Base-by-base conservation (phyloP, 2,888 invertebrate species). In the Drosophila leonis region DNA sequence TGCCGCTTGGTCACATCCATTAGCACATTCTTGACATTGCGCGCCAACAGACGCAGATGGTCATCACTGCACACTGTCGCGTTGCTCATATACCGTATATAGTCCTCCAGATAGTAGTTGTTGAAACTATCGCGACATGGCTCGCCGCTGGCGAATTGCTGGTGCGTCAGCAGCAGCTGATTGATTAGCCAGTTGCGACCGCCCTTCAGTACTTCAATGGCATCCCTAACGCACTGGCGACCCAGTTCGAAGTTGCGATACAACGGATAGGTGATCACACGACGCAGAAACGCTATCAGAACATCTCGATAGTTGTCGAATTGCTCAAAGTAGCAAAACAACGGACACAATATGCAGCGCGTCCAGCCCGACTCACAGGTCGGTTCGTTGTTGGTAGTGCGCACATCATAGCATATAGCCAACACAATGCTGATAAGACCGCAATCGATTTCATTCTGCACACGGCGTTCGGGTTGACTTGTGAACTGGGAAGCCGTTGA, bases 331-430 rank as follows among this genome's bases (percentile, higher is more conserved):
- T 93, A 93, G 55, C 80, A 83, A 4, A 92, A 78, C 0, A 86
- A 66, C n/a, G 92, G 78, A 4, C 92, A 92, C n/a, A 93, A 73
- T 8, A 91, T 84, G 55, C 89, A 86, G 5, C 92, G 91, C 0
- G 92, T 93, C 92, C 93, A 93, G 10, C 82, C 87, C 20, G 92
- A 92, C 65, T 92, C 93, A 63, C 93, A 92, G 5, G 90, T 93
- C 4, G 87, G 65, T n/a, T 93, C 92, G 57, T 92, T 91, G 56
- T 83, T 82, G 18, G 92, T 93, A 8, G 87, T 83, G 39, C 93
- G 90, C 37, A 92, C 81, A 70, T 93, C 93, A 60, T 92, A 93
- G 70, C 92, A 93, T 69, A 93, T 93, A 55, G 89, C 92, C 61
- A 93, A 64, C 20, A 93, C 74, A 60, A 93, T 91, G 73, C 92